Conservation (phyloP, 1,140 invertebrate genomes). For the Theocolax elegans region DNA sequence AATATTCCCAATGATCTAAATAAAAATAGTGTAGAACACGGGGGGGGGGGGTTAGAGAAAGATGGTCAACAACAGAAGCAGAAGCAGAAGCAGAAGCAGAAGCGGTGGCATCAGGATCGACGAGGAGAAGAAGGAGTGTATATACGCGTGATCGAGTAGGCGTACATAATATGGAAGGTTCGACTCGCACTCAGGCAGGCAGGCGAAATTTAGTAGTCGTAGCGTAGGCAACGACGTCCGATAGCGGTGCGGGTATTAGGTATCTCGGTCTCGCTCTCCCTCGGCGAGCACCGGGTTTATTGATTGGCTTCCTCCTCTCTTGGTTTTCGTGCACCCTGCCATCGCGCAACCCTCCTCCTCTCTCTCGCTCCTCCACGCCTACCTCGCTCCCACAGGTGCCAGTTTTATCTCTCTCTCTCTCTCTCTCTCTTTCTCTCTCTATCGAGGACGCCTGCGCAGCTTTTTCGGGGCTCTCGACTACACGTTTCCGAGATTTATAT, state of each 20-base stretch:
- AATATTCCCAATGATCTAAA: too few relatives aligned
- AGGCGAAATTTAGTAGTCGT: slow-evolving; percentile 44
- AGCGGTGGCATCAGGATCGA: background rate
- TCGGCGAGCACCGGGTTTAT: slow-evolving; percentile 63
- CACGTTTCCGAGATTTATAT: too few relatives aligned
- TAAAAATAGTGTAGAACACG: too few relatives aligned
- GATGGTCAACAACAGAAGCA: too few relatives aligned
- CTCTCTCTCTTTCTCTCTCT: slow-evolving; percentile 13
- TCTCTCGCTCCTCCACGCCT: slow-evolving; percentile 33
- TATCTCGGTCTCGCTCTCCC: slow-evolving; percentile 36
- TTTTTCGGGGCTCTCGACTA: too few relatives aligned
- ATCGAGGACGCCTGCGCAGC: slow-evolving; percentile 36
- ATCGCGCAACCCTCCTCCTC: slow-evolving; percentile 4
- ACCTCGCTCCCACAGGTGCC: slow-evolving; percentile 60
- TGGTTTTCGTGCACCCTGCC: slow-evolving; percentile 23
- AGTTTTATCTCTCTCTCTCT: background rate
- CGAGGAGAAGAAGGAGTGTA: too few relatives aligned
- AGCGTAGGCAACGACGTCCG: slow-evolving; percentile 36
- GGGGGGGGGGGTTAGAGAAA: too few relatives aligned
- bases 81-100: slow-evolving; percentile 12
- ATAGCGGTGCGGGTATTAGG: slow-evolving; percentile 49
- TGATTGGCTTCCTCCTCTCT: slow-evolving; percentile 66
- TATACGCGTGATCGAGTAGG: too few relatives aligned
- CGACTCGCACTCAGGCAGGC: slow-evolving; percentile 53
- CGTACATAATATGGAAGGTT: slow-evolving; percentile 66